These are phyloP conservation scores for Pontoporia blainvillei DNA, from an alignment of 2,113 vertebrate species.

Conservation along the genomic window DNA sequence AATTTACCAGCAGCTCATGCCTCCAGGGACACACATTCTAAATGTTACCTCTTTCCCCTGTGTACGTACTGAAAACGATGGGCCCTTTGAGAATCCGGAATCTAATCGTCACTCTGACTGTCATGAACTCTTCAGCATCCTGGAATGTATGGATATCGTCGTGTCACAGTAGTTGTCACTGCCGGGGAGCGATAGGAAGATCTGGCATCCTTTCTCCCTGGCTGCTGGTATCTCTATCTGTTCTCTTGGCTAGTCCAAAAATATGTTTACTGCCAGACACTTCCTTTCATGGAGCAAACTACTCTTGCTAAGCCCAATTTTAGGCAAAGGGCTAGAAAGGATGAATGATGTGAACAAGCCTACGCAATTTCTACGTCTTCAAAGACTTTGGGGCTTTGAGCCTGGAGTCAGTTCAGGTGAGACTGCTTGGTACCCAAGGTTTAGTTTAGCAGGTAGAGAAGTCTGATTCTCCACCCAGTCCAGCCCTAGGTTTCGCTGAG, in stretches of 20 bases:
- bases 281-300: background rate
- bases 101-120: conserved; percentile 12
- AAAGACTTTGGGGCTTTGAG: background rate
- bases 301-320: background rate
- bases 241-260: background rate
- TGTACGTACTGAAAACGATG: conserved; percentile 29
- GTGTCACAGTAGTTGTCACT: background rate
- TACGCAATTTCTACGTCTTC: background rate
- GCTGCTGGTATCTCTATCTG: background rate
- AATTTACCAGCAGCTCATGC: conserved; percentile 22
- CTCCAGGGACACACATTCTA: conserved; percentile 28
- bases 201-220: background rate
- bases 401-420: background rate
- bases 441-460: background rate
- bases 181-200: background rate
- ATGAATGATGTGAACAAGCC: background rate
- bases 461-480: background rate
- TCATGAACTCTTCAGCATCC: background rate
- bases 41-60: conserved; percentile 44
- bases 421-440: background rate
- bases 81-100: background rate
- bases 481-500: rapidly evolving
- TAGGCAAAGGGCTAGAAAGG: background rate
- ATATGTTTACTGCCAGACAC: background rate
- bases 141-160: background rate